Conservation (phyloP, 2,888 invertebrate genomes). For the Diaperis boleti region DNA sequence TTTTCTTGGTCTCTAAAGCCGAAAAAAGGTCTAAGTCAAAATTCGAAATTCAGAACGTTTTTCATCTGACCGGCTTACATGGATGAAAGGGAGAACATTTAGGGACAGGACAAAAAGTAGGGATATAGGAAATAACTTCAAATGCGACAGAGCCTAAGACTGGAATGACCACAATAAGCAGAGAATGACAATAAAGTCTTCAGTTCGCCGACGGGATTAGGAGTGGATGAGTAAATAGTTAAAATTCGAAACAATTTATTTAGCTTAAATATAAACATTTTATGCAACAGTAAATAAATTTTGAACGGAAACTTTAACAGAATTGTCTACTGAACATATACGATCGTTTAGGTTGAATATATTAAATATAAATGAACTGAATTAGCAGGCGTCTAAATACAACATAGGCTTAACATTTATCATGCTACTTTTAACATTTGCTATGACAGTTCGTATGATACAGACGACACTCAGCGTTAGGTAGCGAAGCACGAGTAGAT, state of each 20-base stretch:
- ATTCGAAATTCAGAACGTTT: too few species aligned
- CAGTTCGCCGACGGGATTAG: too few species aligned
- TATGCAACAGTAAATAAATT: constrained; percentile 54
- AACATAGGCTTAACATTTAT: constrained; percentile 54
- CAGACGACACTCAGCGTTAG: constrained; percentile 58
- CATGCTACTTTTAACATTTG: constrained; percentile 48
- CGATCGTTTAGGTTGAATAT: constrained; percentile 35
- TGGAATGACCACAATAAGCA: too few species aligned
- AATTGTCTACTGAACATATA: constrained; percentile 41
- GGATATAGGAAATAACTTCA: too few species aligned
- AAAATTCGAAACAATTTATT: constrained; percentile 55
- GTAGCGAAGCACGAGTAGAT: constrained; percentile 65
- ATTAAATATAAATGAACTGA: constrained; percentile 22
- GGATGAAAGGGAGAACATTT: too few species aligned
- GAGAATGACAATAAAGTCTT: too few species aligned
- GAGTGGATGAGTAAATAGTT: neutral
- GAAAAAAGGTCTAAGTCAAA: too few species aligned
- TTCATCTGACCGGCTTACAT: too few species aligned
- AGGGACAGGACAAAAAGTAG: too few species aligned
- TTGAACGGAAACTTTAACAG: constrained; percentile 31
- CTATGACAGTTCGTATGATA: constrained; percentile 47
- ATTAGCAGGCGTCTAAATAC: constrained; percentile 44
- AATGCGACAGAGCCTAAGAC: too few species aligned
- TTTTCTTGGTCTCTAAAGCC: too few species aligned
- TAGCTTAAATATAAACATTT: constrained; percentile 57